Conservation (phyloP, 2,113 vertebrate species). For the Genyomyrus donnyi region DNA sequence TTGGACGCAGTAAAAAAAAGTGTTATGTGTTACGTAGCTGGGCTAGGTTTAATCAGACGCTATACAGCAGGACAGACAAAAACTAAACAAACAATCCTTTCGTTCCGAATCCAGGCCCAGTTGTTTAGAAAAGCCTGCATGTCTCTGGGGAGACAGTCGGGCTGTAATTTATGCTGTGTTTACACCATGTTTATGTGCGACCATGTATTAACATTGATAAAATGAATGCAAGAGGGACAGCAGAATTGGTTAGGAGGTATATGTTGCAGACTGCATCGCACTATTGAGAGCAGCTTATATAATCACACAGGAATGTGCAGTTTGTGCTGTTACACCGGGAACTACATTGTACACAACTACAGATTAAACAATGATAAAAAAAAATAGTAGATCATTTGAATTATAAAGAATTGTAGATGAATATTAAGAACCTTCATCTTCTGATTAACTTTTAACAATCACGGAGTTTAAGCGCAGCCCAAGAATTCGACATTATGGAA, state of each 20-base stretch:
- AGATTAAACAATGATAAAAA: not conserved
- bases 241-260: not conserved
- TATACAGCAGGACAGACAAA: conserved; percentile 48
- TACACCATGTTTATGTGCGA: conserved; percentile 48
- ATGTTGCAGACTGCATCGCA: not conserved
- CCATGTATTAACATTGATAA: conserved; percentile 41
- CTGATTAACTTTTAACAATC: not conserved
- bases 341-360: not conserved
- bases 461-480: not conserved
- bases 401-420: not conserved
- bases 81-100: conserved; percentile 39
- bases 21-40: conserved; percentile 22
- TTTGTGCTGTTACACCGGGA: not conserved
- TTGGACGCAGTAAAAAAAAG: not conserved
- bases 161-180: conserved; percentile 19
- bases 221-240: not conserved
- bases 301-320: not conserved
- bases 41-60: conserved; percentile 44
- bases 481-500: not conserved
- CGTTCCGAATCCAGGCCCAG: conserved; percentile 21
- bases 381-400: not conserved
- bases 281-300: not conserved
- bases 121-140: conserved; percentile 34
- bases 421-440: not conserved
- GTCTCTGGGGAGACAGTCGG: conserved; percentile 35